Conservation (phyloP, 2,797 vertebrate genomes). For the Hydrophis major region DNA sequence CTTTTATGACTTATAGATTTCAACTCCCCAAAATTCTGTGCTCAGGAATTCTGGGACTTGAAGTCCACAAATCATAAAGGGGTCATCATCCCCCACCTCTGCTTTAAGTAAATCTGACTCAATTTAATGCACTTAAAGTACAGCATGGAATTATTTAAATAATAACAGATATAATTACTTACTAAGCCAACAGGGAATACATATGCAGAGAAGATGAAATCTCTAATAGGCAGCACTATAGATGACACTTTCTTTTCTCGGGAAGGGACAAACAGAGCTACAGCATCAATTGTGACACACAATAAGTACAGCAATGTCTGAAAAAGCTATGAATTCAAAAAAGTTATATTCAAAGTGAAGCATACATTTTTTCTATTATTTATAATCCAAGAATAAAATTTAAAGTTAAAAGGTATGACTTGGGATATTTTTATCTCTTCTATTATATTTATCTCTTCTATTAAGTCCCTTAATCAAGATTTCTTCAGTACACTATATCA, state of each 20-base stretch:
- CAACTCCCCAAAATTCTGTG: not conserved
- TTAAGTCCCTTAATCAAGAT: not conserved
- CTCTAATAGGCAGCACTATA: constrained; percentile 17
- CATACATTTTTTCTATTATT: not conserved
- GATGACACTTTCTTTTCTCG: constrained; percentile 4
- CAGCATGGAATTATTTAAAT: not conserved
- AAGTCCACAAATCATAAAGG: not conserved
- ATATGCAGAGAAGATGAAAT: constrained; percentile 47
- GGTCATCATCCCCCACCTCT: not conserved
- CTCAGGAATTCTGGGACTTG: not conserved
- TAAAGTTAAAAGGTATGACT: not conserved
- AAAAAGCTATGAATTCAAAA: constrained; percentile 46
- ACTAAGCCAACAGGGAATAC: constrained; percentile 62
- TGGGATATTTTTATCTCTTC: not conserved
- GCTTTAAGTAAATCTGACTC: constrained; percentile 11
- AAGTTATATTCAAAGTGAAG: not conserved
- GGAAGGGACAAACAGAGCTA: constrained; percentile 30
- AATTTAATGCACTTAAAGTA: not conserved
- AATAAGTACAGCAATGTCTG: constrained; percentile 56
- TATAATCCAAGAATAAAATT: constrained; percentile 7
- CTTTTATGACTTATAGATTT: not conserved
- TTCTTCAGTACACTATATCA: not conserved
- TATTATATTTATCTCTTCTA: not conserved
- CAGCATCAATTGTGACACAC: constrained; percentile 43
- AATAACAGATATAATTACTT: constrained; percentile 34